phyloP scores from a whole-genome alignment of 2,113 vertebrate genomes.

The Eudorcas thomsonii region DNA sequence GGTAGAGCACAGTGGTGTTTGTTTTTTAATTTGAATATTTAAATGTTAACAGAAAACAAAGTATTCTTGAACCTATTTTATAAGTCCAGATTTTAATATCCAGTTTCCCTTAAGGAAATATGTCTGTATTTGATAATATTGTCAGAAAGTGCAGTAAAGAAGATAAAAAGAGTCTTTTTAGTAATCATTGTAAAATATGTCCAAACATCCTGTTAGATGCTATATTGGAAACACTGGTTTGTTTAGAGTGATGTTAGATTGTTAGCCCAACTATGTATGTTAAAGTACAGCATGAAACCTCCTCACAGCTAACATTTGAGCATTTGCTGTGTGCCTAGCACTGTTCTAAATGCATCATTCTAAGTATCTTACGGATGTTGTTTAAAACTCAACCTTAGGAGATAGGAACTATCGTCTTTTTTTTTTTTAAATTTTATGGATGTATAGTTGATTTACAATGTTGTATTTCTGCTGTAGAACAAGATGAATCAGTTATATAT shows the following conservation, averaged over 20 bases:
- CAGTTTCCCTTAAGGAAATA: constrained; percentile 14
- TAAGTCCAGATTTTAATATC: constrained; percentile 31
- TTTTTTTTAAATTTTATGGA: neutral
- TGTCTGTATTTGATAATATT: constrained; percentile 2
- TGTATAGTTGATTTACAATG: neutral
- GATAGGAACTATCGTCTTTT: neutral
- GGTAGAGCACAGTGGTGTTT: neutral
- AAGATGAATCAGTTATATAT: neutral
- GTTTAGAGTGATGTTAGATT: neutral
- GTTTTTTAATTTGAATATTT: neutral
- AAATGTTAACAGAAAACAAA: neutral
- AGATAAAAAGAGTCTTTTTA: neutral
- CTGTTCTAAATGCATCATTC: neutral
- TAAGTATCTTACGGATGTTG: neutral
- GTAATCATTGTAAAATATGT: neutral
- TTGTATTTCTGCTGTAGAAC: neutral
- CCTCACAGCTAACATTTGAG: neutral
- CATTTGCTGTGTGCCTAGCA: neutral
- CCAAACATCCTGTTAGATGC: neutral
- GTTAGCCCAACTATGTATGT: neutral
- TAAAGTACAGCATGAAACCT: constrained; percentile 15
- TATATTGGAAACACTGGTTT: neutral
- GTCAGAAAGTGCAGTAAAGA: neutral
- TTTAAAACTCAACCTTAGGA: neutral
- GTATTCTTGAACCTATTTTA: constrained; percentile 20